Base-by-base conservation (phyloP, 2,888 invertebrate genomes). In the Megamerina dolium region DNA sequence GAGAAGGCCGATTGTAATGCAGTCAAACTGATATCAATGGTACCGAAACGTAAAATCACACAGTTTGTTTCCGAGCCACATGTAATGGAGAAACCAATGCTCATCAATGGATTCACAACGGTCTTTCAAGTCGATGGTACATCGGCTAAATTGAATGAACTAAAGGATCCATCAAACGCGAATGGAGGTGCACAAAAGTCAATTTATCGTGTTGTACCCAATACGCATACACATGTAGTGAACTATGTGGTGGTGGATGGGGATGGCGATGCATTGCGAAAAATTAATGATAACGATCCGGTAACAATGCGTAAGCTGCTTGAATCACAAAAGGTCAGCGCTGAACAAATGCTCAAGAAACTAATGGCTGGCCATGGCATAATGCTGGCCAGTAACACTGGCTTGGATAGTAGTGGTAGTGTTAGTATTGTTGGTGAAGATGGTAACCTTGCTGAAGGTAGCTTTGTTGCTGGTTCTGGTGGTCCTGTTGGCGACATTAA, bases 151-250 rank as follows among this genome's bases (percentile, higher is more conserved):
- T 48, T 66, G 37, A 47, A 56, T 13, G 63, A 69, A 29, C 53
- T 68, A 4, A 61, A 64, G 23, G 49, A 56, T 39, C 50, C 52
- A 0, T 43, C 30, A 37, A 31, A 36, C 2, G 42, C 43, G 8
- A 9, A 32, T 21, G 8, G n/a, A 3, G 29, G 3, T 41, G 41
- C 3, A 13, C 41, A 45, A 0, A 58, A 60, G 36, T 50, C 61
- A 1, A 60, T 69, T 1, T 69, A 62, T 43, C 61, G 68, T 6
- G 63, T 69, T 14, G 63, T 67, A n/a, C 70, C 67, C 1, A 70
- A 66, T 38, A 66, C 70, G 2, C 68, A 70, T 49, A 67, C 66
- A 0, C 68, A 69, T 18, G 60, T 69, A n/a, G 61, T 68, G 2
- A 68, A 66, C 37, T 70, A 68, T 41, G 65, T 70, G 18, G 60